Evolutionary conservation across 2,888 invertebrate genomes (phyloP).

Genomic region (Acanthopleura granulata): DNA sequence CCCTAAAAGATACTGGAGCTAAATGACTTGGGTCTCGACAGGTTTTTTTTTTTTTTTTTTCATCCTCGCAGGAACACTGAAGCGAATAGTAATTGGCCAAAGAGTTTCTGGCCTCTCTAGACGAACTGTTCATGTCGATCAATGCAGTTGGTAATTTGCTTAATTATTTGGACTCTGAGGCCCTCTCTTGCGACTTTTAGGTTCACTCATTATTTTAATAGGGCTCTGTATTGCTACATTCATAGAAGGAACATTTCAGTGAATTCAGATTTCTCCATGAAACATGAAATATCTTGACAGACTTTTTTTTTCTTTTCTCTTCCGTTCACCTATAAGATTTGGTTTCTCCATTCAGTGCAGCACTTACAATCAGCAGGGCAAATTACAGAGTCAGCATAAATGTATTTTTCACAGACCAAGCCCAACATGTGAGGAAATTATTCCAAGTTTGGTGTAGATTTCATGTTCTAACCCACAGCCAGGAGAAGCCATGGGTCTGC

Average conservation of each 20-base stretch:
- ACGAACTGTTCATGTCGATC: conserved; percentile 2
- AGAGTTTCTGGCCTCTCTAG: conserved; percentile 6
- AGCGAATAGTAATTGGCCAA: not conserved
- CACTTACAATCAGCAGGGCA: too few species aligned
- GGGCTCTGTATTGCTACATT: not conserved
- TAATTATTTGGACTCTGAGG: conserved; percentile 5
- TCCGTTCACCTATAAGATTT: too few species aligned
- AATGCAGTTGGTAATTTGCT: not conserved
- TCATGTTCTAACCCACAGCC: not conserved
- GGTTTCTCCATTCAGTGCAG: too few species aligned
- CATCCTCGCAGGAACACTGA: not conserved
- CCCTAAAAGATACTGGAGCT: not conserved
- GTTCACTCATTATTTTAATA: conserved; percentile 1
- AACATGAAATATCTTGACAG: too few species aligned
- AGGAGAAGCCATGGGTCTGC: too few species aligned
- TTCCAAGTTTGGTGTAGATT: not conserved
- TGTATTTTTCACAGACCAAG: too few species aligned
- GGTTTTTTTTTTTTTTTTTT: not conserved
- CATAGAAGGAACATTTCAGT: too few species aligned
- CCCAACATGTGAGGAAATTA: not conserved
- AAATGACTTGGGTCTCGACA: not conserved
- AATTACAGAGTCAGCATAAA: too few species aligned
- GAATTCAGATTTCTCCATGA: too few species aligned
- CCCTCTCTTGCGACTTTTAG: not conserved
- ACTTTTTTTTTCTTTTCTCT: too few species aligned